A percentile compares a stretch with the other conserved stretches of the same genome.
These are phyloP conservation scores for Torymus texanus DNA, from an alignment of 2,888 invertebrate species.

Conservation along the genomic window DNA sequence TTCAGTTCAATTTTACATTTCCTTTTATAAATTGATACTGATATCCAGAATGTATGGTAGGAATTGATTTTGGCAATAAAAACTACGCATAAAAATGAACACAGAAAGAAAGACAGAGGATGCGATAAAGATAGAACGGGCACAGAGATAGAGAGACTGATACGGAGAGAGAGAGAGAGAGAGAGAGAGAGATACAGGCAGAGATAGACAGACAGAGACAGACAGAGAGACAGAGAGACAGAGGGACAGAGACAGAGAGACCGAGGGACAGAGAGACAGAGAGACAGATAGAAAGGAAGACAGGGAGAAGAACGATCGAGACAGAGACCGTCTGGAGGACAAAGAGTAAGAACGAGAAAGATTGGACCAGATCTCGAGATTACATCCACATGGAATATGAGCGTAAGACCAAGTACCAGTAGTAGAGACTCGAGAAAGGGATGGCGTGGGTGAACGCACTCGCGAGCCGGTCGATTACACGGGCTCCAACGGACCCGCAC, in stretches of 20 bases:
- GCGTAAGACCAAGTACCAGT: not conserved
- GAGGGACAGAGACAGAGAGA: not conserved
- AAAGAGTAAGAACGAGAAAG: slow-evolving; percentile 12
- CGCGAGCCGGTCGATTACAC: slow-evolving; percentile 32
- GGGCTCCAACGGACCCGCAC: slow-evolving; percentile 47
- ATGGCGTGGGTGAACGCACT: not conserved
- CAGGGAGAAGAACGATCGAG: no score
- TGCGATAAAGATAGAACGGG: slow-evolving; percentile 23
- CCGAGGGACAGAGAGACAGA: not conserved
- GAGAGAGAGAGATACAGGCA: not conserved
- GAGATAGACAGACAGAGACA: not conserved
- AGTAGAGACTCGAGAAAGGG: not conserved
- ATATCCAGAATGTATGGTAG: no score
- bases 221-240: not conserved
- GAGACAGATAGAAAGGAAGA: not conserved
- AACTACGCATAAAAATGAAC: no score
- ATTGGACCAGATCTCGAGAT: slow-evolving; percentile 15
- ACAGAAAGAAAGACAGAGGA: not conserved
- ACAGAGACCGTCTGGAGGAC: not conserved
- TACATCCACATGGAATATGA: slow-evolving; percentile 18
- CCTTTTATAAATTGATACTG: no score
- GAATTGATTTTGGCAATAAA: no score
- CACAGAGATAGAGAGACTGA: slow-evolving; percentile 4
- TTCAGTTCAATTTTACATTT: no score
- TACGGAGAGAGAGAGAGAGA: slow-evolving; percentile 11